phyloP scores from a whole-genome alignment of 2,888 invertebrate genomes.

The Troides aeacus region DNA sequence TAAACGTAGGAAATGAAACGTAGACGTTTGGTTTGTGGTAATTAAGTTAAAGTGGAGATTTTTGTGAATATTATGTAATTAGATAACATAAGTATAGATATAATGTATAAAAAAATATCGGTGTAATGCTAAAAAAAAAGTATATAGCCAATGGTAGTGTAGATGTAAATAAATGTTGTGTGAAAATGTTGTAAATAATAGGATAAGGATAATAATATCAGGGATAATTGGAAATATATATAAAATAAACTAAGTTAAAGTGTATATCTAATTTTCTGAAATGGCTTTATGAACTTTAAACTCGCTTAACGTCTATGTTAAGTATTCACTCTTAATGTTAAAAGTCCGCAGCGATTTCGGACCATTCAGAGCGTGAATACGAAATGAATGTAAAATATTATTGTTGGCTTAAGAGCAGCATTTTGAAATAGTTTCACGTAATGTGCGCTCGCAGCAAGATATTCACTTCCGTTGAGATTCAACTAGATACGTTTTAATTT shows the following conservation, averaged over 20 bases:
- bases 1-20: too few relatives aligned
- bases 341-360: conserved; percentile 28
- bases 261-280: background rate
- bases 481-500: conserved; percentile 25
- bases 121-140: too few relatives aligned
- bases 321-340: conserved; percentile 26
- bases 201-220: too few relatives aligned
- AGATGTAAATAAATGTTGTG: too few relatives aligned
- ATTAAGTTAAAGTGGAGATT: too few relatives aligned
- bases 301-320: conserved; percentile 9
- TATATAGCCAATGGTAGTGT: too few relatives aligned
- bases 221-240: too few relatives aligned
- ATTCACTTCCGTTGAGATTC: conserved; percentile 26
- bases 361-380: conserved; percentile 29
- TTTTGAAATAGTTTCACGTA: conserved; percentile 30
- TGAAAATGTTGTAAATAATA: background rate
- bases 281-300: background rate
- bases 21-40: too few relatives aligned
- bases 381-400: conserved; percentile 31
- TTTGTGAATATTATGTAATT: too few relatives aligned
- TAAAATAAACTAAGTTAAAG: too few relatives aligned
- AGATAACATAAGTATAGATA: too few relatives aligned
- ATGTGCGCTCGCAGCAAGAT: conserved; percentile 25
- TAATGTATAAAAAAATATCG: too few relatives aligned
- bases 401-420: conserved; percentile 29